A percentile compares a stretch with the other conserved stretches of the same genome.
These are phyloP conservation scores for Stenolophus ochropezus DNA, from an alignment of 2,888 invertebrate genomes.

Conservation along the genomic window DNA sequence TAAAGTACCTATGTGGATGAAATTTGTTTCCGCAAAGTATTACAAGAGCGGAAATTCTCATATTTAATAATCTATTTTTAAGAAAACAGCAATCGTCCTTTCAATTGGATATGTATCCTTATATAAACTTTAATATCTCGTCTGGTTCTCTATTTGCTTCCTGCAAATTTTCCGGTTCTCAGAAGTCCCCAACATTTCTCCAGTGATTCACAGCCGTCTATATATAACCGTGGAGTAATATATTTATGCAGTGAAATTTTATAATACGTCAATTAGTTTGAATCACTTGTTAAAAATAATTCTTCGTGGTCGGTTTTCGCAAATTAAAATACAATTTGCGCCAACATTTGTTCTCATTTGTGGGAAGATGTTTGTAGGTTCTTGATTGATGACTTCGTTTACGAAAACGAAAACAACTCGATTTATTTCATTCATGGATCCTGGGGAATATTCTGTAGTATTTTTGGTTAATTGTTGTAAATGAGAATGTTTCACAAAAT, in stretches of 20 bases:
- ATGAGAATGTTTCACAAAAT: too few species aligned
- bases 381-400: not conserved
- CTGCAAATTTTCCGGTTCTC: not conserved
- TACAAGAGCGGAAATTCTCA: too few species aligned
- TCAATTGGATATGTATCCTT: not conserved
- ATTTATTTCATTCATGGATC: not conserved
- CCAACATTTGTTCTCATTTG: constrained; percentile 23
- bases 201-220: constrained; percentile 14
- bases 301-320: not conserved
- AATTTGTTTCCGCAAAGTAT: too few species aligned
- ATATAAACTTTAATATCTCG: not conserved
- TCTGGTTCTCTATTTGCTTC: not conserved
- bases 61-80: not conserved
- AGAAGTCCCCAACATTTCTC: not conserved
- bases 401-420: not conserved
- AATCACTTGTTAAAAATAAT: constrained; percentile 39
- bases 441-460: too few species aligned
- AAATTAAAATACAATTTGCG: constrained; percentile 20
- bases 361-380: not conserved
- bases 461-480: too few species aligned
- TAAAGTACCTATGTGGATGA: too few species aligned
- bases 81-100: not conserved
- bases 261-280: constrained; percentile 36
- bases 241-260: constrained; percentile 3
- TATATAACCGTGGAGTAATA: constrained; percentile 21